Evolutionary conservation across 2,888 invertebrate species (phyloP).

Genomic region (Osedax frankpressi): DNA sequence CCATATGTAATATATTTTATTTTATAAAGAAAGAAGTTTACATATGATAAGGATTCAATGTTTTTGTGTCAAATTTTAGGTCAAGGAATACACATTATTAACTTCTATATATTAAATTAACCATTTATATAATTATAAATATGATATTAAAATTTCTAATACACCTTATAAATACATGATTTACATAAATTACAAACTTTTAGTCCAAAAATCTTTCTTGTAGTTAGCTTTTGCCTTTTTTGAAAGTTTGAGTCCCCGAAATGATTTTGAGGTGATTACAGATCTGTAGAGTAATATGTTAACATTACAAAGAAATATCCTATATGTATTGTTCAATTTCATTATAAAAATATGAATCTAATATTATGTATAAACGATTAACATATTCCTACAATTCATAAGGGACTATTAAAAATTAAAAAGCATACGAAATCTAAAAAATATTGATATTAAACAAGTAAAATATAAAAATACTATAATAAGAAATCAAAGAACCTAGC

Average conservation of each 20-base stretch:
- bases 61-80: neutral
- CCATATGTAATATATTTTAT: neutral
- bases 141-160: neutral
- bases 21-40: too few species aligned
- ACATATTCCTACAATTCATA: too few species aligned
- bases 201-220: neutral
- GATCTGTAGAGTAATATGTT: neutral
- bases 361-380: too few species aligned
- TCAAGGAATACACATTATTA: neutral
- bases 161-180: too few species aligned
- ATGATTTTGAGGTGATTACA: neutral
- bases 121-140: neutral
- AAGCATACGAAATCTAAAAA: too few species aligned
- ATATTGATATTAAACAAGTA: too few species aligned
- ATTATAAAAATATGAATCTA: too few species aligned
- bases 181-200: neutral
- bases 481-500: neutral
- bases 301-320: too few species aligned
- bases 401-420: too few species aligned
- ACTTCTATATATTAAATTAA: neutral
- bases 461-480: neutral
- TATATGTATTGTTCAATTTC: too few species aligned
- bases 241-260: neutral
- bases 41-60: too few species aligned
- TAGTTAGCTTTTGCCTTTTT: neutral